Evolutionary conservation across 35 echinoderm and acorn worm genomes (phyloP), one percentile per base, ranked within the genome.

Genomic region (Strongylocentrotus purpuratus): DNA sequence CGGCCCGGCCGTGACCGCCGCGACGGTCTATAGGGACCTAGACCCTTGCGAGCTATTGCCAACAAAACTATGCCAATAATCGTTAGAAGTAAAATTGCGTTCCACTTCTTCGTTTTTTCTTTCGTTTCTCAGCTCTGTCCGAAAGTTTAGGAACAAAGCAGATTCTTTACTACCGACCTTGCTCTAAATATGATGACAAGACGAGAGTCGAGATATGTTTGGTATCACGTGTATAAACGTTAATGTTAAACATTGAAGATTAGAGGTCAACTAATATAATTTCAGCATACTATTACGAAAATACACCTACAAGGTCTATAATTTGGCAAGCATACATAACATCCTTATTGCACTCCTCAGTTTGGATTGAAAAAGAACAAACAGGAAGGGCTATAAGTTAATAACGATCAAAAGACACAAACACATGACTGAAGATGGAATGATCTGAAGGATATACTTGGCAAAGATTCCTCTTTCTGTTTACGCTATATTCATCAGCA

Each of bases 341-440:
- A 78, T 55, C 25, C 20, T 28, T 78, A 8, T n/a, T 78, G 25
- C 2, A 28, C 25, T 70, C 20, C 20, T n/a, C 65, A 78, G 20
- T 18, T 78, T 78, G 65, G 65, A 78, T 7, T 78, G 65, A 78
- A 22, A 14, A 28, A 78, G 50, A 78, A 78, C 65, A 78, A 78
- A 78, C 65, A 78, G 65, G 65, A 78, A 78, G 65, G 65, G 65
- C 20, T n/a, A 78, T 78, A 70, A 70, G 61, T 70, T 70, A 70
- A 70, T 70, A 78, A 78, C 22, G 65, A 78, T 28, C 65, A 78
- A 1, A 78, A 78, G 65, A 78, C 20, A 28, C 65, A n/a, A 78
- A 78, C 65, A 78, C 65, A 78, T 78, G 65, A 78, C 20, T 8
- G 65, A 78, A 78, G 65, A 78, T 28, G 28, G 65, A 70, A 22